A percentile compares a stretch with the other conserved stretches of the same genome.
These are phyloP conservation scores for Aleadryas rufinucha DNA, from an alignment of 2,113 vertebrate genomes.

Conservation along the genomic window DNA sequence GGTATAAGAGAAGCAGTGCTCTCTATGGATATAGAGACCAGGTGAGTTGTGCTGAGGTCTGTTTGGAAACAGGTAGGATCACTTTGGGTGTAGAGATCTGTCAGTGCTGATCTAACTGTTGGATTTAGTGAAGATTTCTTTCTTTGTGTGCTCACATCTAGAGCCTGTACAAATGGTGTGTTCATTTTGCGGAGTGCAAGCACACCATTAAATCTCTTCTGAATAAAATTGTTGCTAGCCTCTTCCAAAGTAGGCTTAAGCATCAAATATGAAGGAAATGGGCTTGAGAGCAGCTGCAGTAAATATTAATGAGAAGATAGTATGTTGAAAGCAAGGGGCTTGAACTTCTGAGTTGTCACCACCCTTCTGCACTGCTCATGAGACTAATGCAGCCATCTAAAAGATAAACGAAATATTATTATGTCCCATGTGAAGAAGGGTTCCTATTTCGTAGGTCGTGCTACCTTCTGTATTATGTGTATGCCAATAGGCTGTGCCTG, in stretches of 20 bases:
- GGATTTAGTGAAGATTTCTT: not conserved
- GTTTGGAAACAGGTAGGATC: not conserved
- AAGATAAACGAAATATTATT: not conserved
- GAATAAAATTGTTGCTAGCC: not conserved
- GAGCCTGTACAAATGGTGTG: fast-evolving
- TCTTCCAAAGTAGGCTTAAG: not conserved
- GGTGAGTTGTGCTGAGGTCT: not conserved
- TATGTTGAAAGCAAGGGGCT: not conserved
- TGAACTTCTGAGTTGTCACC: not conserved
- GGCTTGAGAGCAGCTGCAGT: not conserved
- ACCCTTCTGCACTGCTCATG: not conserved
- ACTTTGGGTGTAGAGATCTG: not conserved
- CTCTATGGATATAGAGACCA: not conserved
- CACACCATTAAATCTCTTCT: not conserved
- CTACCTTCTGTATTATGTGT: not conserved
- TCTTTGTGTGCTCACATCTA: not conserved
- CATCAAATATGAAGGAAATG: not conserved
- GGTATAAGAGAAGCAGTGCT: not conserved
- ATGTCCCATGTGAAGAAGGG: not conserved
- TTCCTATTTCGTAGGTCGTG: not conserved
- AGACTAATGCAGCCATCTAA: not conserved
- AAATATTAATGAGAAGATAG: not conserved
- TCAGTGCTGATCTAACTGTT: not conserved
- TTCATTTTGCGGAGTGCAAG: not conserved
- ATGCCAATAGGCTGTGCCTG: not conserved